Evolutionary conservation across 2,797 vertebrate genomes (phyloP).

Genomic region (Sus cebifrons): DNA sequence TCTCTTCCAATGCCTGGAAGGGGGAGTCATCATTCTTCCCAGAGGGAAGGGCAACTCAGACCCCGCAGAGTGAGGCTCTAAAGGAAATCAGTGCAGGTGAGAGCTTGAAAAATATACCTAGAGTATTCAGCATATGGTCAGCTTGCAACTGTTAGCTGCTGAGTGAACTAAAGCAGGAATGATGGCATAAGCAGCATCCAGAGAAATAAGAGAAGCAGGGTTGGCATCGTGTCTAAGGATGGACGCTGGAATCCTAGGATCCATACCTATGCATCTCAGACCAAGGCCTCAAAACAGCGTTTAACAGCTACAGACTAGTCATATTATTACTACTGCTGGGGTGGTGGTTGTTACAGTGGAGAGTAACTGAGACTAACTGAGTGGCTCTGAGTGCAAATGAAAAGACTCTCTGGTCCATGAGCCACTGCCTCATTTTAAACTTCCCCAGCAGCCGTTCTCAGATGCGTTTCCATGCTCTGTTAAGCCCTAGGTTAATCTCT

Average conservation of each 20-base stretch:
- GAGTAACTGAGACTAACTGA: neutral
- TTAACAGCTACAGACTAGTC: rapidly evolving
- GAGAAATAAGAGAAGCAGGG: neutral
- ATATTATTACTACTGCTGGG: rapidly evolving
- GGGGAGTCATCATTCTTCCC: neutral
- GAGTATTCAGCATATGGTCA: neutral
- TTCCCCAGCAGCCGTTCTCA: neutral
- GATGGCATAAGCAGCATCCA: neutral
- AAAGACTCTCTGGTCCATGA: neutral
- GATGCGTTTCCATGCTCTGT: neutral
- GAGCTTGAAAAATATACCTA: neutral
- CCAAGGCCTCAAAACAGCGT: neutral
- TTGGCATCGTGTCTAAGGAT: neutral
- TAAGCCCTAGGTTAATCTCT: neutral
- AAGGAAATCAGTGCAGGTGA: neutral
- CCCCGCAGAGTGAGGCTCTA: neutral
- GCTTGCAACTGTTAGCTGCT: neutral
- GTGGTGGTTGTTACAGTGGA: neutral
- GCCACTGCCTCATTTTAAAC: neutral
- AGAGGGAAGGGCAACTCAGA: neutral
- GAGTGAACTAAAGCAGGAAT: neutral
- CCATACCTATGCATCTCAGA: neutral
- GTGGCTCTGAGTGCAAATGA: neutral
- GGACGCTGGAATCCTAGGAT: neutral
- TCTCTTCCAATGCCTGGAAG: neutral